Conservation (phyloP, 2,797 vertebrate genomes). For the Anniella stebbinsi region DNA sequence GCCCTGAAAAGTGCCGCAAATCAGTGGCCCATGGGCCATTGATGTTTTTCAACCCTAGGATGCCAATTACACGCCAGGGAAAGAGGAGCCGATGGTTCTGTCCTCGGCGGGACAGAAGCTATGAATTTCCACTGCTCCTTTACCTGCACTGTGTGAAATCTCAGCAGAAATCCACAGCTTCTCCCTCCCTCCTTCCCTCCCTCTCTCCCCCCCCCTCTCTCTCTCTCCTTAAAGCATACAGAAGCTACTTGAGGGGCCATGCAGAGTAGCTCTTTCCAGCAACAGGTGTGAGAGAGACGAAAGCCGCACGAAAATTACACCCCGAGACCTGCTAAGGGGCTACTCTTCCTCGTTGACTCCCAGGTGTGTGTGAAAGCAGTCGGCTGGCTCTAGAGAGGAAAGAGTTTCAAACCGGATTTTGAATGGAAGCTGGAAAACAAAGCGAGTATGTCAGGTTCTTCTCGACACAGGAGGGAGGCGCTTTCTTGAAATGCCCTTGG, state of each 20-base stretch:
- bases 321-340: neutral
- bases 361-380: accelerated
- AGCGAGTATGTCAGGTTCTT: neutral
- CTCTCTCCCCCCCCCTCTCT: too few relatives aligned
- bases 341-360: neutral
- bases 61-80: neutral
- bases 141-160: neutral
- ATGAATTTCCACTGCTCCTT: accelerated
- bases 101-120: neutral
- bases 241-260: neutral
- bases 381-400: accelerated
- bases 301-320: neutral
- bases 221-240: neutral
- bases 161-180: constrained; percentile 2
- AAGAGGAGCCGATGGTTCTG: neutral
- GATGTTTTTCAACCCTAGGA: neutral
- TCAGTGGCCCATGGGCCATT: neutral
- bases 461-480: too few relatives aligned
- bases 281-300: neutral
- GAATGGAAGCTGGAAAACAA: neutral
- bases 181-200: neutral
- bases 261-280: constrained; percentile 7
- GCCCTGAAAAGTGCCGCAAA: too few relatives aligned
- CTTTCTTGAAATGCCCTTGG: neutral
- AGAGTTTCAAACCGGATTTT: neutral